Conservation (phyloP, 2,888 invertebrate species). For the Eulithis testata region DNA sequence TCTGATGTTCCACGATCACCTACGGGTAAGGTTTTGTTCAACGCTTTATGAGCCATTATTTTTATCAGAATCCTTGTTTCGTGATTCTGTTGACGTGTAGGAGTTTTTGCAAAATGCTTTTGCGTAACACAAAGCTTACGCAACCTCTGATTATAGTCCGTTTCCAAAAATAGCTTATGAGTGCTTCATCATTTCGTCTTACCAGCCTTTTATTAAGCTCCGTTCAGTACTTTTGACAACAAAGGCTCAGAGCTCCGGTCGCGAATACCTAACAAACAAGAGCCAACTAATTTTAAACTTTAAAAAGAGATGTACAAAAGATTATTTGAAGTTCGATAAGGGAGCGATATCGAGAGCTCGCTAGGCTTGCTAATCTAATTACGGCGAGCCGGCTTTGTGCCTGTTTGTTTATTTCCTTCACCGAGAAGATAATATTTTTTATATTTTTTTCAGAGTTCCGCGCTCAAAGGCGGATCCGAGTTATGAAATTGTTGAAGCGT, state of each 20-base stretch:
- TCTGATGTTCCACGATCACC: constrained; percentile 38
- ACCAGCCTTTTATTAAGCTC: constrained; percentile 1
- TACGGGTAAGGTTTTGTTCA: constrained; percentile 14
- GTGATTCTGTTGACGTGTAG: not conserved
- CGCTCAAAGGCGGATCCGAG: constrained; percentile 80
- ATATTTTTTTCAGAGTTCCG: constrained; percentile 63
- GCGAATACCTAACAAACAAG: constrained; percentile 27
- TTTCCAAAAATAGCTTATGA: constrained; percentile 1
- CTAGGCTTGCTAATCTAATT: constrained; percentile 72
- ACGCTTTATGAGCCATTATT: constrained; percentile 19
- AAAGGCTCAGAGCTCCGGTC: constrained; percentile 11
- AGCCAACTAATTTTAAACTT: constrained; percentile 33
- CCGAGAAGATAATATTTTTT: constrained; percentile 66
- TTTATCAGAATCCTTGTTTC: constrained; percentile 11
- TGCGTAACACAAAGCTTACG: too few relatives aligned
- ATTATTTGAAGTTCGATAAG: constrained; percentile 60
- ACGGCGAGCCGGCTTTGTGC: constrained; percentile 54
- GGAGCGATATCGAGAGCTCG: constrained; percentile 53
- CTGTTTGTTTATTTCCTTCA: constrained; percentile 68
- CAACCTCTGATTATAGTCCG: not conserved
- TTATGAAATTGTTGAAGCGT: constrained; percentile 83
- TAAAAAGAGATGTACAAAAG: constrained; percentile 51
- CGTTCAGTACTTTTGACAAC: not conserved
- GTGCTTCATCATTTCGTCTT: not conserved
- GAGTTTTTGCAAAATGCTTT: not conserved